Base-by-base conservation (phyloP, 2,797 vertebrate species). In the Gila robusta region DNA sequence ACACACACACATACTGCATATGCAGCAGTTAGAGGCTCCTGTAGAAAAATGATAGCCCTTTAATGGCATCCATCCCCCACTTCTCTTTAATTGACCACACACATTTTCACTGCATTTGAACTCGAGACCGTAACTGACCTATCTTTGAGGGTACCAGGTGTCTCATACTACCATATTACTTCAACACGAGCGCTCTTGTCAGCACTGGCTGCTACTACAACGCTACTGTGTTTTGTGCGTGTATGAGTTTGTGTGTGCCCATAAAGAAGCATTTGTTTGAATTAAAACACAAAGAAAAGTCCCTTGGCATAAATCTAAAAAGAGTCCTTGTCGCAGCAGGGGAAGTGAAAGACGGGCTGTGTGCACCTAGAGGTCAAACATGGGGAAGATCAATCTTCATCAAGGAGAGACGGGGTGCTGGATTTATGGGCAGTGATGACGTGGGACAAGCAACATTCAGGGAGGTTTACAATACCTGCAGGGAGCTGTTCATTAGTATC, bases 81-180 rank as follows among this genome's bases (percentile, higher is more conserved):
- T 78, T 84, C 11, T 73, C 81, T 84, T 84, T 84, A 78, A 84
- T 77, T 84, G 74, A 78, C 49, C 62, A 41, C 74, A 69, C 28
- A 56, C n/a, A 78, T 49, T 39, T 76, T 76, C 59, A 56, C 74
- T 44, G 64, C 73, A 54, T 78, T 78, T 77, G 54, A 83, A 64
- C 71, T 64, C 32, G 59, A 78, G 83, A 77, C 16, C 17, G 73
- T 84, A 84, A 70, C 64, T 84, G 83, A 84, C 73, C 73, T 78
- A 78, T 78, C 73, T 78, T 70, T 70, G 83, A 70, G 64, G 74
- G 73, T 84, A 47, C 74, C 83, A 84, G 74, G 74, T 84, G 74
- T 84, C 74, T 41, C 41, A 44, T 70, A 70, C 73, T 54, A 78
- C 69, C 83, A 54, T 9, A 69, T 84, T 84, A 84, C n/a, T 84